These are phyloP conservation scores for Bacillus rossius DNA, from an alignment of 1,140 invertebrate genomes.

Conservation along the genomic window DNA sequence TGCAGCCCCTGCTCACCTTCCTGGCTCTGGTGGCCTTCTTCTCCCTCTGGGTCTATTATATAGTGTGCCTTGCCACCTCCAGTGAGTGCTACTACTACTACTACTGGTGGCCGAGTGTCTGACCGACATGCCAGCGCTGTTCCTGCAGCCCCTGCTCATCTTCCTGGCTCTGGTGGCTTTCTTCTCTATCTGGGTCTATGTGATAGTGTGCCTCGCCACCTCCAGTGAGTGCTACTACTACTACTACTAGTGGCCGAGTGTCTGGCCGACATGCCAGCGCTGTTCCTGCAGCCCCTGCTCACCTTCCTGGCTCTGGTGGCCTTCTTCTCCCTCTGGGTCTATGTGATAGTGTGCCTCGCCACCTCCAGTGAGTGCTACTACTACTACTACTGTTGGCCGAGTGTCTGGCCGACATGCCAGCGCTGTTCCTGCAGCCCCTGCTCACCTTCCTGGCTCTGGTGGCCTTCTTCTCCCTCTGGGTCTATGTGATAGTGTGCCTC, in stretches of 20 bases:
- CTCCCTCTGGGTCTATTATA: conserved; percentile 76
- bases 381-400: too few relatives aligned
- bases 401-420: conserved; percentile 74
- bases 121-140: conserved; percentile 75
- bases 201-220: conserved; percentile 66
- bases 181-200: conserved; percentile 77
- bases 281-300: conserved; percentile 82
- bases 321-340: conserved; percentile 83
- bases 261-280: conserved; percentile 72
- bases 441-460: conserved; percentile 75
- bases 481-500: conserved; percentile 65
- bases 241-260: too few relatives aligned
- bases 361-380: conserved; percentile 66
- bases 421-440: conserved; percentile 81
- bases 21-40: conserved; percentile 71
- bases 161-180: conserved; percentile 73
- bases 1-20: conserved; percentile 86
- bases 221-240: conserved; percentile 64
- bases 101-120: too few relatives aligned
- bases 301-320: conserved; percentile 72
- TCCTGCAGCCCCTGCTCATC: conserved; percentile 83
- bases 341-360: conserved; percentile 64
- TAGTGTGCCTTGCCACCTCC: conserved; percentile 63
- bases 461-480: conserved; percentile 80
- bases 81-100: too few relatives aligned